Evolutionary conservation across 2,797 vertebrate genomes (phyloP).

Genomic region (Apogon hyalosoma): DNA sequence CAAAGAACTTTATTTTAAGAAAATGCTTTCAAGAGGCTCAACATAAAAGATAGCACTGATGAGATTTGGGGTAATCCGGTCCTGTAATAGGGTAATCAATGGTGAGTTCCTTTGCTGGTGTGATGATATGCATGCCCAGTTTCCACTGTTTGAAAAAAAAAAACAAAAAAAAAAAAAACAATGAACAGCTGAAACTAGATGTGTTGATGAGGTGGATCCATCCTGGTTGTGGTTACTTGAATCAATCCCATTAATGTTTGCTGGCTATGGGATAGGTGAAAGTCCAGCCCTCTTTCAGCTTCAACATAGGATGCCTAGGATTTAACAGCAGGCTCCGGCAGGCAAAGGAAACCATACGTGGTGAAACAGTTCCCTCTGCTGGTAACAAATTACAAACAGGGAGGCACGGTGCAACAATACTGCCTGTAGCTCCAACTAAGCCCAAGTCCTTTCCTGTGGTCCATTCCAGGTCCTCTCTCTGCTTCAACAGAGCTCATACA

Average conservation of each 20-base stretch:
- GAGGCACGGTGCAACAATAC: conserved; percentile 61
- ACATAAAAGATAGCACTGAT: conserved; percentile 68
- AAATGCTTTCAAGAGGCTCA: conserved; percentile 74
- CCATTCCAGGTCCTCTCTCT: conserved; percentile 42
- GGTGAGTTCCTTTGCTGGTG: conserved; percentile 66
- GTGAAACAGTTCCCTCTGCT: conserved; percentile 64
- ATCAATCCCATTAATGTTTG: conserved; percentile 56
- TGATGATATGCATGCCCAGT: conserved; percentile 44
- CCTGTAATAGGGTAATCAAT: conserved; percentile 22
- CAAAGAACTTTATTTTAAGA: conserved; percentile 60
- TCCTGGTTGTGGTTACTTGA: conserved; percentile 47
- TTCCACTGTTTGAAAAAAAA: conserved; percentile 32
- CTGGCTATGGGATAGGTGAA: conserved; percentile 54
- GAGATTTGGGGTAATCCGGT: conserved; percentile 38
- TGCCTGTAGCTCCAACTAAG: conserved; percentile 59
- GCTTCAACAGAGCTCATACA: conserved; percentile 33
- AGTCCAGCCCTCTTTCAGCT: conserved; percentile 49
- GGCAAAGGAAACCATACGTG: conserved; percentile 39
- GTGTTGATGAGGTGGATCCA: conserved; percentile 58
- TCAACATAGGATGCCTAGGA: conserved; percentile 30
- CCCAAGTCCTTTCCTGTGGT: conserved; percentile 46
- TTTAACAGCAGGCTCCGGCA: conserved; percentile 37
- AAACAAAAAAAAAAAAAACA: conserved; percentile 41
- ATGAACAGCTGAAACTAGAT: conserved; percentile 38
- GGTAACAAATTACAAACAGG: conserved; percentile 49